Percentiles rank a stretch among this genome's conserved stretches.
These are phyloP conservation scores for Hydra vulgaris DNA, from an alignment of 30 jellyfish, hydroid and myxozoan genomes.

Conservation along the genomic window DNA sequence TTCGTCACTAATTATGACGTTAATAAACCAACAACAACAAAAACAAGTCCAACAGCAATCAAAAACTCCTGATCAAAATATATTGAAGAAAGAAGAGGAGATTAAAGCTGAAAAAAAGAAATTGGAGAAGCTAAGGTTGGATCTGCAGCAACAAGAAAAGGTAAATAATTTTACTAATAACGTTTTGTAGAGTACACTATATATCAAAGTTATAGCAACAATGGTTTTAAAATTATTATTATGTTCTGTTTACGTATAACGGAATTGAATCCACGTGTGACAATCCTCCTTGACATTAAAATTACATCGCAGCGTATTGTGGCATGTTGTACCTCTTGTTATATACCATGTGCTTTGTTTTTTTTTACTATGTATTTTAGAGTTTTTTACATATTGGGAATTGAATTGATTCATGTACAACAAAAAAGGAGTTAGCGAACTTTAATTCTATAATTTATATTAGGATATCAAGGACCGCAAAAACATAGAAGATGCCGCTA, in stretches of 20 bases:
- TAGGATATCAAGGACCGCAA: conserved; percentile 63
- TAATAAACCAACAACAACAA: conserved; percentile 39
- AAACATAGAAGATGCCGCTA: conserved; percentile 75
- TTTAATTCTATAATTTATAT: no score
- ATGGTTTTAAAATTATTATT: no score
- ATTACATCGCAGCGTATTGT: no score
- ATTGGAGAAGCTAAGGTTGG: conserved; percentile 65
- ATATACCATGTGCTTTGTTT: no score
- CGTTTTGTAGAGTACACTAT: background rate
- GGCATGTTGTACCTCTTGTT: no score
- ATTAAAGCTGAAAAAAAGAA: conserved; percentile 52
- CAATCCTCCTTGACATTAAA: no score
- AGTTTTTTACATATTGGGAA: background rate
- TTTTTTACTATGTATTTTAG: no score
- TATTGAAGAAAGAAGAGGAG: conserved; percentile 31
- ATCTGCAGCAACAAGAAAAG: conserved; percentile 74
- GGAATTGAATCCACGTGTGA: no score
- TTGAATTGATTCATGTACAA: background rate
- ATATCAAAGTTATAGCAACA: no score
- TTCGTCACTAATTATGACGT: conserved; percentile 48
- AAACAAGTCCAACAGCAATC: conserved; percentile 25
- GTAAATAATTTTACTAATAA: conserved; percentile 6
- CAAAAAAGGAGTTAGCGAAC: no score
- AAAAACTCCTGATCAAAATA: conserved; percentile 10
- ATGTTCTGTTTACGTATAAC: no score